A percentile compares a stretch with the other conserved stretches of the same genome.
Evolutionary conservation across 2,113 vertebrate genomes (phyloP).

Genomic region (Rana temporaria): DNA sequence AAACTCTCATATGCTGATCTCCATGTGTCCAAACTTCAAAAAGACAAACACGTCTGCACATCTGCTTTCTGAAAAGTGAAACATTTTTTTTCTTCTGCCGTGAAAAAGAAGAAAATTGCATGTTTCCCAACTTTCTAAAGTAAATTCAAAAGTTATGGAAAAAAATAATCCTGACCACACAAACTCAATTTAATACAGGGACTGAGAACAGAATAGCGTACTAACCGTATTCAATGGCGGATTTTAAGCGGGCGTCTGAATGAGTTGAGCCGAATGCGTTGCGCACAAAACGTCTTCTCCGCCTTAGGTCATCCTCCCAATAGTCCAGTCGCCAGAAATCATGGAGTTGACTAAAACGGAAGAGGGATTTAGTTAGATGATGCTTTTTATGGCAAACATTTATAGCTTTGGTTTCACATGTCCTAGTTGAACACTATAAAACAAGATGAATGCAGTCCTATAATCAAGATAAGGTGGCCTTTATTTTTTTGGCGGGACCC

Average conservation of each 20-base stretch:
- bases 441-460: too few relatives aligned
- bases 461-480: too few relatives aligned
- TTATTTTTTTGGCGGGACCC: too few relatives aligned
- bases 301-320: conserved; percentile 96
- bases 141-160: conserved; percentile 28
- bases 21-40: conserved; percentile 63
- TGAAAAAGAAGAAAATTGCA: conserved; percentile 6
- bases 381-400: too few relatives aligned
- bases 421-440: too few relatives aligned
- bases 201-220: conserved; percentile 52
- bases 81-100: too few relatives aligned
- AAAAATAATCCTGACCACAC: conserved; percentile 32
- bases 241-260: conserved; percentile 85
- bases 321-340: conserved; percentile 99
- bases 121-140: neutral
- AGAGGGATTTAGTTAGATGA: neutral
- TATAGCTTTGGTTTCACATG: too few relatives aligned
- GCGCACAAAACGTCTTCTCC: conserved; percentile 91
- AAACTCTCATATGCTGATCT: conserved; percentile 72
- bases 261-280: conserved; percentile 96
- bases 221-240: conserved; percentile 92
- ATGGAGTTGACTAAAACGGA: conserved; percentile 82
- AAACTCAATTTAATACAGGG: neutral
- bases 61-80: conserved; percentile 29
- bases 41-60: conserved; percentile 61